Evolutionary conservation across 1,140 invertebrate species (phyloP), one percentile per base, ranked within the genome.

Genomic region (Eupristina koningsbergeri): DNA sequence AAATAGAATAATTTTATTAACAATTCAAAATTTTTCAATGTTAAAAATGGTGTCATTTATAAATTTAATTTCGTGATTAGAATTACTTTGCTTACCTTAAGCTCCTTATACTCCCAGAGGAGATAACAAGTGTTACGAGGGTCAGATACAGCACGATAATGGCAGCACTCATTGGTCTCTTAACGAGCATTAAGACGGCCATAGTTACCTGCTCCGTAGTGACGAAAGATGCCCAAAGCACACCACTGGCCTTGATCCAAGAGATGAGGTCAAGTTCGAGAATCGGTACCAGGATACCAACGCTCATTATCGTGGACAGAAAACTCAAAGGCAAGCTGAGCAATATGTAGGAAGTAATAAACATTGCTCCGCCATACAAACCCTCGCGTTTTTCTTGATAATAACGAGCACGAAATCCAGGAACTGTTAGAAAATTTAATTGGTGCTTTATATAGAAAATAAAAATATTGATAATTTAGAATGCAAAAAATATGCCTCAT

Each of bases 321-420:
- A 97, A 94, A 8, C 96, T 97, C 85, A 98, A 95, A 0, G 97
- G 97, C 45, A 98, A 90, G 7, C 95, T 96, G 13, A 96, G 94
- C 0, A 97, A 88, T 76, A 95, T 95, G 89, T 97, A 97, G 0
- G 96, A 95, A 0, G 97, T 92, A 0, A 98, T 92, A 85, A 98
- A 95, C 84, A 97, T 94, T 0, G 96, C 96, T 5, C 97, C 97
- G 26, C 95, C 95, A 89, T 98, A 98, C 0, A 97, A 91, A 2
- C 97, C 97, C 89, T 98, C 96, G 78, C 97, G 94, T 19, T 96
- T 95, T 89, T 98, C 97, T 90, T 98, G 96, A 85, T 97, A 98
- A 90, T 98, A 98, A 39, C 96, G 93, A 47, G 96, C 97, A n/a
- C 97, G 93, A 92, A 97, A 96, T 69, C 94, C 94, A 53, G 96